Evolutionary conservation across 2,113 vertebrate genomes (phyloP).

Genomic region (Coptodon bakossiorum): DNA sequence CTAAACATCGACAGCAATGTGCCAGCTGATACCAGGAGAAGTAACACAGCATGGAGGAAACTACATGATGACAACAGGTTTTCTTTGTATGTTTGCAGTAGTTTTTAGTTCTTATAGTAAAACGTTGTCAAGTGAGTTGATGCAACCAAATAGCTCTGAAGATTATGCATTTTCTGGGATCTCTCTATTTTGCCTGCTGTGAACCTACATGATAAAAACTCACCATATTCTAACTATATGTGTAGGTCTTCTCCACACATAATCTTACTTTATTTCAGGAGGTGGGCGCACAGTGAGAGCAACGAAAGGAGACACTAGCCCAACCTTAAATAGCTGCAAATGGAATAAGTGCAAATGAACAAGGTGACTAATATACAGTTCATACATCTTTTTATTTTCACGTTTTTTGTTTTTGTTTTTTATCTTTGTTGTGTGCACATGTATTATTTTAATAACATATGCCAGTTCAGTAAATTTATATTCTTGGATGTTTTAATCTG

Average conservation of each 20-base stretch:
- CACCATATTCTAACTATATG: neutral
- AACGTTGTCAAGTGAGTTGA: neutral
- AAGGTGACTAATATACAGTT: neutral
- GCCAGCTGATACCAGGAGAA: neutral
- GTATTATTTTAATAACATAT: neutral
- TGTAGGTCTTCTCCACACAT: neutral
- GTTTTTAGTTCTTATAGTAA: neutral
- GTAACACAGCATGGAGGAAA: neutral
- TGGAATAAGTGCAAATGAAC: neutral
- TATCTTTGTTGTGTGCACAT: neutral
- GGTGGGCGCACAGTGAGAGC: neutral
- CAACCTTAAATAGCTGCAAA: neutral
- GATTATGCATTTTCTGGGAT: neutral
- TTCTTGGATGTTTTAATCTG: neutral
- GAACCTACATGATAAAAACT: neutral
- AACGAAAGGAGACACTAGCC: neutral
- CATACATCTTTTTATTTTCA: rapidly evolving
- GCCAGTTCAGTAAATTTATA: neutral
- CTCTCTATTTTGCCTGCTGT: neutral
- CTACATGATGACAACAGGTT: rapidly evolving
- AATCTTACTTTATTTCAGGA: neutral
- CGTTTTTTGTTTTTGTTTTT: rapidly evolving
- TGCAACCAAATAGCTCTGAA: neutral
- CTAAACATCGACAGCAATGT: too few relatives aligned
- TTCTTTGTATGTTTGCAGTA: neutral